Base-by-base conservation (phyloP, 2,113 vertebrate species). In the Coracopsis vasa region DNA sequence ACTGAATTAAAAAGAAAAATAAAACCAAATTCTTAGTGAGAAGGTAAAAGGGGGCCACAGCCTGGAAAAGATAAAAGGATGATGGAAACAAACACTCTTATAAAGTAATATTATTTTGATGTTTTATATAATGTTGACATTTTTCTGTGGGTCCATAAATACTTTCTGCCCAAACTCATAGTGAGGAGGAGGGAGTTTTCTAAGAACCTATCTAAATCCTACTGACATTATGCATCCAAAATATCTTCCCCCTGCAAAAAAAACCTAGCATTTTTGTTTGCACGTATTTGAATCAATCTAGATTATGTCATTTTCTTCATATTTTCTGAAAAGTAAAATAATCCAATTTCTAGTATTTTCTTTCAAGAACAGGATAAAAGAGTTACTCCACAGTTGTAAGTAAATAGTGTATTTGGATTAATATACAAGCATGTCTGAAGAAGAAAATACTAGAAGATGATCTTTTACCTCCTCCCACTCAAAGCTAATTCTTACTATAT, bases 401-500 rank as follows among this genome's bases (percentile, higher is more conserved):
- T 53, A 80, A 58, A 80, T 50, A 8, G 5, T 58, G 5, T 64
- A 74, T 60, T 19, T 86, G 69, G 54, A 71, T 78, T 80, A 60
- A 80, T 45, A 8, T 51, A 82, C 28, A 5, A 17, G 35, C 44
- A 73, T 0, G 5, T 62, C 44, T 78, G 60, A 80, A 92, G 53
- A 88, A 70, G 79, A 94, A 91, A 92, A 92, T 54, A 82, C 70
- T 67, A 56, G 72, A 90, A 47, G 47, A 85, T 51, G 2, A 82
- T 82, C 56, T 93, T 89, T 81, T 51, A 80, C 51, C 25, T 95
- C 84, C 92, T 94, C 77, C 83, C 73, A 82, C 87, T 80, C 78
- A 83, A 53, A 88, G 80, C 51, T 72, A 72, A 79, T 93, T 94
- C 85, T 78, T 90, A 91, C 90, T 96, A 51, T 96, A 91, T 90